These are phyloP conservation scores for Scelioninae gen. 2 DNA, from an alignment of 2,888 invertebrate genomes.

Conservation along the genomic window DNA sequence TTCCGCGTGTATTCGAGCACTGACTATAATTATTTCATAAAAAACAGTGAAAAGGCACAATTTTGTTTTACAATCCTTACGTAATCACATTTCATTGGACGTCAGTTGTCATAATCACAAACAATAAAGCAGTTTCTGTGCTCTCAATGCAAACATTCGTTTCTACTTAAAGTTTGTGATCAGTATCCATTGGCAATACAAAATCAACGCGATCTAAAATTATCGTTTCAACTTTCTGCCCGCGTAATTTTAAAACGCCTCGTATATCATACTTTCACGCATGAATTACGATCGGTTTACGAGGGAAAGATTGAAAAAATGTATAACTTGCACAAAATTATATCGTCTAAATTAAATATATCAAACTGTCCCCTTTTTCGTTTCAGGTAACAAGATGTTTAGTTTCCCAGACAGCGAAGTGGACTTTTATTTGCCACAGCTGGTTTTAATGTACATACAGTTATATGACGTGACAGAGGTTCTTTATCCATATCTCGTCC, in stretches of 20 bases:
- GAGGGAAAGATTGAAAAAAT: neutral
- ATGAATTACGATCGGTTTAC: conserved; percentile 5
- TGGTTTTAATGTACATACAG: conserved; percentile 99
- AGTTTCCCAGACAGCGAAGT: conserved; percentile 94
- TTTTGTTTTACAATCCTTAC: conserved; percentile 24
- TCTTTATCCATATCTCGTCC: conserved; percentile 74
- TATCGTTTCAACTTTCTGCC: conserved; percentile 5
- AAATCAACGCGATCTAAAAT: conserved; percentile 14
- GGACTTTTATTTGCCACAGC: conserved; percentile 98
- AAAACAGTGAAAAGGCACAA: conserved; percentile 16
- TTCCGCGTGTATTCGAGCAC: neutral
- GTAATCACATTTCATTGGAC: conserved; percentile 22
- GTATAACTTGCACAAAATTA: no score
- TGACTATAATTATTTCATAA: conserved; percentile 5
- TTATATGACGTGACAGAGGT: conserved; percentile 98
- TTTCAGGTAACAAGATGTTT: conserved; percentile 93
- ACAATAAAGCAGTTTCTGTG: conserved; percentile 8
- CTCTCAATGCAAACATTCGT: neutral
- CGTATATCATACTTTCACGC: conserved; percentile 10
- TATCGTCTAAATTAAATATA: no score
- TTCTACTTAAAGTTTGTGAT: conserved; percentile 3
- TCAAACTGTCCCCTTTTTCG: conserved; percentile 14
- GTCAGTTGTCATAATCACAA: conserved; percentile 7
- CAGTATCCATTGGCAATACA: neutral
- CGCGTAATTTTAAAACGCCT: neutral